phyloP scores from a whole-genome alignment of 1,140 invertebrate genomes.

The Drosophila rufa region DNA sequence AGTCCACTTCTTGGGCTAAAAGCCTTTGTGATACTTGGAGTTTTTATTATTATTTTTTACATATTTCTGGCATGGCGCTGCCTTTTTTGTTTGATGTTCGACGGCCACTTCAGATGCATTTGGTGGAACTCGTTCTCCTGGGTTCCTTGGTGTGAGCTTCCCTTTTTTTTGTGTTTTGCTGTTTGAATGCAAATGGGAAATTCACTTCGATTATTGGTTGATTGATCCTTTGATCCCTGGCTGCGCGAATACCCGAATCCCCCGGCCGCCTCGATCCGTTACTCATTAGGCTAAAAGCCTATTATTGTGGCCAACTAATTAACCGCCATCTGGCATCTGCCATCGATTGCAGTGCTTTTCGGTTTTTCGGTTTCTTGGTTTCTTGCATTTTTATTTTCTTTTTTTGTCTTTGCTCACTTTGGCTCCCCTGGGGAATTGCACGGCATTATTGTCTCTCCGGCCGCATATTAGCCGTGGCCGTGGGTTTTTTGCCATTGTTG shows the following conservation, averaged over 20 bases:
- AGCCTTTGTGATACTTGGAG: constrained; percentile 51
- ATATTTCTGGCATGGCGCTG: constrained; percentile 23
- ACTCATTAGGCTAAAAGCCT: constrained; percentile 76
- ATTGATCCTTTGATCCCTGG: constrained; percentile 63
- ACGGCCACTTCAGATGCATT: constrained; percentile 77
- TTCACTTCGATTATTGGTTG: constrained; percentile 46
- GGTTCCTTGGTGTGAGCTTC: background rate
- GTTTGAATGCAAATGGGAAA: constrained; percentile 46
- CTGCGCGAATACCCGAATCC: background rate
- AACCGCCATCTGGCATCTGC: constrained; percentile 50
- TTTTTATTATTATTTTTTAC: constrained; percentile 9
- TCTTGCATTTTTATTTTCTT: constrained; percentile 18
- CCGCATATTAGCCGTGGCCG: constrained; percentile 61
- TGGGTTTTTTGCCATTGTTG: constrained; percentile 48
- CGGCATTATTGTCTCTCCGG: constrained; percentile 22
- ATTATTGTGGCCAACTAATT: constrained; percentile 55
- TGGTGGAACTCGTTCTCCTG: constrained; percentile 34
- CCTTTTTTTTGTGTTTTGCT: no score
- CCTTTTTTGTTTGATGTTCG: constrained; percentile 75
- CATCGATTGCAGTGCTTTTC: constrained; percentile 22
- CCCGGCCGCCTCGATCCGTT: background rate
- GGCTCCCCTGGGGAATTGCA: constrained; percentile 51
- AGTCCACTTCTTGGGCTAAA: constrained; percentile 71
- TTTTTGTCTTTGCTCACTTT: constrained; percentile 72
- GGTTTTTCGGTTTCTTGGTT: constrained; percentile 4